phyloP scores from a whole-genome alignment of 2,113 vertebrate species.

The Nannobrachium achirus region DNA sequence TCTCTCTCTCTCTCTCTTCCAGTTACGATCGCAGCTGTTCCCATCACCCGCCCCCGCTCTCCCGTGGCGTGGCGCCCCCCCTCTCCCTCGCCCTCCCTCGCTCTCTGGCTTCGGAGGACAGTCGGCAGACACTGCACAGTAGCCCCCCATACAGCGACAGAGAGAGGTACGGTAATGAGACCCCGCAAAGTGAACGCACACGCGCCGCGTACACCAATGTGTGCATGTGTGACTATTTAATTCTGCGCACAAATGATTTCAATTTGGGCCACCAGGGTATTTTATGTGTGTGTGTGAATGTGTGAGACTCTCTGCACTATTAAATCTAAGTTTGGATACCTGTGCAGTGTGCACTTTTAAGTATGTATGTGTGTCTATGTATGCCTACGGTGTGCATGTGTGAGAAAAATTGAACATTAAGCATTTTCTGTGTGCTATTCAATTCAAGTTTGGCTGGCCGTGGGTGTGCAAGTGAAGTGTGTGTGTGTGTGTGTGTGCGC shows the following conservation, averaged over 20 bases:
- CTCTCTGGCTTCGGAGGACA: slow-evolving; percentile 80
- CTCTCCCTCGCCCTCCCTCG: slow-evolving; percentile 80
- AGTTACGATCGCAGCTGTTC: slow-evolving; percentile 84
- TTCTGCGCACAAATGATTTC: too few relatives aligned
- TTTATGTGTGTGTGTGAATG: slow-evolving; percentile 40
- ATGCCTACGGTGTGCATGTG: not conserved
- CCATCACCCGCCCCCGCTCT: slow-evolving; percentile 79
- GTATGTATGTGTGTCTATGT: slow-evolving; percentile 3
- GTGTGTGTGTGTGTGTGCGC: not conserved
- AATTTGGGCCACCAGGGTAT: slow-evolving; percentile 5
- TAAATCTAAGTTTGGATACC: slow-evolving; percentile 6
- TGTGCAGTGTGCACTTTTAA: not conserved
- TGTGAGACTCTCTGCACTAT: not conserved
- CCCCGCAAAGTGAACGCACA: slow-evolving; percentile 14
- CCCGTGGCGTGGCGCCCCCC: slow-evolving; percentile 75
- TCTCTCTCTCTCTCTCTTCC: slow-evolving; percentile 51
- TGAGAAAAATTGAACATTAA: too few relatives aligned
- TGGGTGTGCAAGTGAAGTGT: not conserved
- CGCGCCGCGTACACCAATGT: too few relatives aligned
- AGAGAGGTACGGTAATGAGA: slow-evolving; percentile 78
- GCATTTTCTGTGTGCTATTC: too few relatives aligned
- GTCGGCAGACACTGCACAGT: slow-evolving; percentile 82
- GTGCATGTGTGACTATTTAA: not conserved
- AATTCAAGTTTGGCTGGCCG: too few relatives aligned
- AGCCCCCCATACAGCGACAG: slow-evolving; percentile 82